Percentiles rank a stretch among this genome's conserved stretches.
Evolutionary conservation across 2,888 invertebrate species (phyloP).

Genomic region (Terebella lapidaria): DNA sequence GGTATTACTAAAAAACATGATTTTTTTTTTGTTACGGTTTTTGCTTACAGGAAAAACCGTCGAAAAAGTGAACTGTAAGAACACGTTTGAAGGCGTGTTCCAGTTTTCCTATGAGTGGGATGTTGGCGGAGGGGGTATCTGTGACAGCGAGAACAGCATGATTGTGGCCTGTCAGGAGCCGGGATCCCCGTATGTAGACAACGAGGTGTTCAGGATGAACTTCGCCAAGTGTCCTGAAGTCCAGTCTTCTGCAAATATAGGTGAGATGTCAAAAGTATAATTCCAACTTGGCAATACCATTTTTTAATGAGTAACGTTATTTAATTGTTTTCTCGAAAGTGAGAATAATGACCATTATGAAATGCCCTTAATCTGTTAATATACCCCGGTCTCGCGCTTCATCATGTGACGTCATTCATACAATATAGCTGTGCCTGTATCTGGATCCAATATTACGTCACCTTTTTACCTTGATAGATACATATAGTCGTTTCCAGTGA

Average conservation of each 20-base stretch:
- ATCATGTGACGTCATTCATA: too few relatives aligned
- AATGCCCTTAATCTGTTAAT: too few relatives aligned
- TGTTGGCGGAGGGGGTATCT: slow-evolving; percentile 55
- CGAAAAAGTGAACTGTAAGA: slow-evolving; percentile 44
- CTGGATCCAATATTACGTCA: too few relatives aligned
- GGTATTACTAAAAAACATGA: background rate
- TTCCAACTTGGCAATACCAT: too few relatives aligned
- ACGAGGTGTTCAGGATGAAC: slow-evolving; percentile 92
- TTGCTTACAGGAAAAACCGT: slow-evolving; percentile 27
- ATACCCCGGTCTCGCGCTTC: too few relatives aligned
- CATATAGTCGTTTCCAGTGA: too few relatives aligned
- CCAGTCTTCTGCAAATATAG: slow-evolving; percentile 32
- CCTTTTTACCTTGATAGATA: too few relatives aligned
- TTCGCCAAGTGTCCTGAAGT: slow-evolving; percentile 71
- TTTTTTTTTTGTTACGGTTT: too few relatives aligned
- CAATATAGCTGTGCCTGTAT: too few relatives aligned
- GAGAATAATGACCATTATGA: background rate
- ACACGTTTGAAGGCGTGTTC: slow-evolving; percentile 49
- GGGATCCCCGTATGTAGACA: slow-evolving; percentile 92
- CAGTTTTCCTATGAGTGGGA: slow-evolving; percentile 48
- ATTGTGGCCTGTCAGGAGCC: slow-evolving; percentile 91
- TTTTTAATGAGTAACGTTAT: too few relatives aligned
- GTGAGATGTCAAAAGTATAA: too few relatives aligned
- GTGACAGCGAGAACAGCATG: slow-evolving; percentile 77
- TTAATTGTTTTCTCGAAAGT: too few relatives aligned